phyloP scores from a whole-genome alignment of 2,797 vertebrate species.

The Poecile montanus region DNA sequence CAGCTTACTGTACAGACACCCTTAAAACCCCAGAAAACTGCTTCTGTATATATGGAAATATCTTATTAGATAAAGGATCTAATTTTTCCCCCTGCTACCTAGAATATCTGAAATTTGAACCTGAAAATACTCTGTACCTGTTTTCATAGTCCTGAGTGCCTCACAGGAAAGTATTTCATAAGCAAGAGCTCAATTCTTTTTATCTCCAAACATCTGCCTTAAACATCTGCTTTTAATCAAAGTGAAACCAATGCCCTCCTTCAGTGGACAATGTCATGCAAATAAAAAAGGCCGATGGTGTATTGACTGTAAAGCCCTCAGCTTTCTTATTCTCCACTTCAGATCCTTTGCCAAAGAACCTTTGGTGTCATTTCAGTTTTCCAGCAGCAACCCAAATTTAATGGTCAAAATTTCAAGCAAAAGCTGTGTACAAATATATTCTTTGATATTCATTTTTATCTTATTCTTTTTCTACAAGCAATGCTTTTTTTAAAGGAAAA shows the following conservation, averaged over 20 bases:
- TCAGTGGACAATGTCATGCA: slow-evolving; percentile 46
- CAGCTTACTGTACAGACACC: rapidly evolving
- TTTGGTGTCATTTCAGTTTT: slow-evolving; percentile 59
- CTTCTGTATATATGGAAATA: background rate
- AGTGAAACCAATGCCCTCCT: slow-evolving; percentile 60
- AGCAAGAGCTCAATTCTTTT: slow-evolving; percentile 39
- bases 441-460: background rate
- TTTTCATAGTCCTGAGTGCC: slow-evolving; percentile 8
- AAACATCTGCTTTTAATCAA: slow-evolving; percentile 69
- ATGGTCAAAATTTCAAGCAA: slow-evolving; percentile 32
- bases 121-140: background rate
- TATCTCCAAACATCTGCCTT: slow-evolving; percentile 58
- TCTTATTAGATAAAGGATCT: background rate
- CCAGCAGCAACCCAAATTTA: slow-evolving; percentile 30
- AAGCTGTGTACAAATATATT: background rate
- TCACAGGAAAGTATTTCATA: slow-evolving; percentile 62
- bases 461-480: background rate
- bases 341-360: slow-evolving; percentile 55
- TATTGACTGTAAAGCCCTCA: slow-evolving; percentile 10
- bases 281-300: slow-evolving; percentile 31
- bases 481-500: background rate
- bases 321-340: slow-evolving; percentile 49
- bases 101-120: slow-evolving; percentile 13
- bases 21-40: background rate
- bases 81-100: rapidly evolving